Evolutionary conservation across 1,140 invertebrate species (phyloP).

Genomic region (Oryzaephilus surinamensis): DNA sequence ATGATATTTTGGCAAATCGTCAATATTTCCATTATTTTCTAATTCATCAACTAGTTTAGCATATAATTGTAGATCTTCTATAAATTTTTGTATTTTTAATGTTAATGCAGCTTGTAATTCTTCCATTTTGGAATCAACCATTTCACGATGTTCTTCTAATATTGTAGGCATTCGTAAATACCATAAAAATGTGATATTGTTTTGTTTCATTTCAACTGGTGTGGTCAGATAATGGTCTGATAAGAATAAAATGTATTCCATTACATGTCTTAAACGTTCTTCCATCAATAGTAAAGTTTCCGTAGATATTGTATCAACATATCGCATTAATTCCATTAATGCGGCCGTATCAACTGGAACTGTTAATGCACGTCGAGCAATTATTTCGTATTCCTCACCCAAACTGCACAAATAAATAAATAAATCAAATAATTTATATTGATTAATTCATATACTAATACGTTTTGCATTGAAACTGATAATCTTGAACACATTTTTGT

Average conservation of each 20-base stretch:
- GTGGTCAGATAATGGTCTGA: slow-evolving; percentile 70
- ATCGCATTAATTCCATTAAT: slow-evolving; percentile 71
- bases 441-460: too few species aligned
- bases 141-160: slow-evolving; percentile 69
- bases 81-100: slow-evolving; percentile 55
- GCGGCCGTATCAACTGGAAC: slow-evolving; percentile 73
- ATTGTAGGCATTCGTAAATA: slow-evolving; percentile 60
- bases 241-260: slow-evolving; percentile 61
- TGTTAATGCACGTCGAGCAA: slow-evolving; percentile 66
- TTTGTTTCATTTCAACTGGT: slow-evolving; percentile 74
- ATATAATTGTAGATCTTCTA: slow-evolving; percentile 71
- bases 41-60: slow-evolving; percentile 76
- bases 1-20: slow-evolving; percentile 74
- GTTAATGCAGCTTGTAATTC: slow-evolving; percentile 80
- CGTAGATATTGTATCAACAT: slow-evolving; percentile 56
- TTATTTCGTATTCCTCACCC: slow-evolving; percentile 73
- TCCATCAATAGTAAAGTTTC: slow-evolving; percentile 68
- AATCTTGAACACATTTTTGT: slow-evolving; percentile 62
- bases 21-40: slow-evolving; percentile 79
- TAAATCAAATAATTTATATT: slow-evolving; percentile 9
- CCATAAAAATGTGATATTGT: slow-evolving; percentile 61
- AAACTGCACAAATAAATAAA: slow-evolving; percentile 49
- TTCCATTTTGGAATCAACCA: slow-evolving; percentile 68
- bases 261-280: slow-evolving; percentile 52
- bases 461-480: slow-evolving; percentile 67